phyloP scores from a whole-genome alignment of 2,797 vertebrate genomes.

The Anabacerthia variegaticeps region DNA sequence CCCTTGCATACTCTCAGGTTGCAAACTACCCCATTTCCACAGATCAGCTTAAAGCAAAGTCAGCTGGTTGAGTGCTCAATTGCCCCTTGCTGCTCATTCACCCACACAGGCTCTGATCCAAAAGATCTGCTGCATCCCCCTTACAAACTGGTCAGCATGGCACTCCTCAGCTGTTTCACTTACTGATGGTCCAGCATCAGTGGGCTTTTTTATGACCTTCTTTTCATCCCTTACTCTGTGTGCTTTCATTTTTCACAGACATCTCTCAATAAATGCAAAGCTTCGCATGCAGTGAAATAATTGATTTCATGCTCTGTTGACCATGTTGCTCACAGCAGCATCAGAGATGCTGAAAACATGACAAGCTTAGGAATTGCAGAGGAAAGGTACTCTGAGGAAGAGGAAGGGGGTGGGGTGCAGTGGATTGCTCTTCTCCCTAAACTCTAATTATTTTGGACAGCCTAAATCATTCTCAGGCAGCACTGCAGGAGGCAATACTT shows the following conservation, averaged over 20 bases:
- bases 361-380: background rate
- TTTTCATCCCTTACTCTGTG: background rate
- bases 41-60: background rate
- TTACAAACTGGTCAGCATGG: background rate
- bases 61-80: background rate
- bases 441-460: background rate
- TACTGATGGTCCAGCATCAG: background rate
- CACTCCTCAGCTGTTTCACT: background rate
- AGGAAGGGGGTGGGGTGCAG: background rate
- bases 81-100: background rate
- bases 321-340: background rate
- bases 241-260: background rate
- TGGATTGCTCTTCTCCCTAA: background rate
- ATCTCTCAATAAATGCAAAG: background rate
- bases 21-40: background rate
- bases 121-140: background rate
- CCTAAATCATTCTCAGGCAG: background rate
- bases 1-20: background rate
- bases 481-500: background rate
- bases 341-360: background rate
- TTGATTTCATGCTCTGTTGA: background rate
- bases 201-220: background rate
- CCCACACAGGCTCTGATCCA: background rate
- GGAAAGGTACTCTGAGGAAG: background rate
- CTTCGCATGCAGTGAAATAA: background rate